A percentile compares a stretch with the other conserved stretches of the same genome.
Conservation (phyloP, 2,888 invertebrate species). For the Mechanitis messenoides region DNA sequence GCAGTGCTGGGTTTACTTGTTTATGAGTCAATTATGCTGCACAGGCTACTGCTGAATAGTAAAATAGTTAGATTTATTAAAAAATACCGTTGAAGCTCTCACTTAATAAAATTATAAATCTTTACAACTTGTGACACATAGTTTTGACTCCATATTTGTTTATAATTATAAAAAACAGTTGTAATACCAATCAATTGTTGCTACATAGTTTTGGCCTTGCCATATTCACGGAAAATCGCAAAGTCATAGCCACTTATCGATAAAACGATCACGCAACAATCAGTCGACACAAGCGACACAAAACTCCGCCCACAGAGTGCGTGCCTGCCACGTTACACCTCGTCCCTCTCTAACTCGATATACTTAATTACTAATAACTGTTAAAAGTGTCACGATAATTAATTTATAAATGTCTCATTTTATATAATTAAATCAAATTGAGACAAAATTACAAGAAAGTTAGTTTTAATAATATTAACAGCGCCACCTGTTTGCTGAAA, state of each 20-base stretch:
- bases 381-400: conserved; percentile 1
- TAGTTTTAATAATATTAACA: no score
- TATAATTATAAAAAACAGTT: no score
- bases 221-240: conserved; percentile 4
- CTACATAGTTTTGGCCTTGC: neutral
- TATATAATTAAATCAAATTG: no score
- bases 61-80: conserved; percentile 6
- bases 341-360: conserved; percentile 48
- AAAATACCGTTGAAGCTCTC: neutral
- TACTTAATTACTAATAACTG: conserved; percentile 11
- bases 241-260: conserved; percentile 15
- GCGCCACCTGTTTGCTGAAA: no score
- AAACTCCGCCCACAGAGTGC: conserved; percentile 34
- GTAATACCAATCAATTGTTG: neutral
- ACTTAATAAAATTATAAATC: no score
- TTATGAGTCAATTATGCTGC: conserved; percentile 28
- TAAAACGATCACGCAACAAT: conserved; percentile 15
- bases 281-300: conserved; percentile 15
- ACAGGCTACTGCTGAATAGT: conserved; percentile 5
- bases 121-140: no score
- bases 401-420: neutral
- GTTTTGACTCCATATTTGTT: no score
- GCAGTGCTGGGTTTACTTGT: conserved; percentile 24
- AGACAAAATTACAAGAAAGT: no score
- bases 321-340: conserved; percentile 45